Base-by-base conservation (phyloP, 2,888 invertebrate species). In the Lithophane semibrunnea region DNA sequence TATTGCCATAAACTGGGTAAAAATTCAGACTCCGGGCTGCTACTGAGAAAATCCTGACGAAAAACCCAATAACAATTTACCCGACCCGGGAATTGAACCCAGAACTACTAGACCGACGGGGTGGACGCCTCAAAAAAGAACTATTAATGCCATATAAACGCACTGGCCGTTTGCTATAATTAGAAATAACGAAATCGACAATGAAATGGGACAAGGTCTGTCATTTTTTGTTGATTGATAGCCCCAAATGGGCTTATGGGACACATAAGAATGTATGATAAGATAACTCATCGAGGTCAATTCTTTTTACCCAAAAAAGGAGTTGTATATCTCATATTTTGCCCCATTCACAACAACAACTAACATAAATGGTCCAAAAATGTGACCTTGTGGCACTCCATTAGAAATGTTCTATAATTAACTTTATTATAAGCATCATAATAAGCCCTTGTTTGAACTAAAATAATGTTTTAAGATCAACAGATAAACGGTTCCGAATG, bases 301-400 rank as follows among this genome's bases (percentile, higher is more conserved):
- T 13, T 42, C 2, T n/a, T n/a, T 9, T n/a, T n/a, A 12, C n/a
- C n/a, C 8, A 42, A 64, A 8, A 64, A 21, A 5, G 10, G 29
- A 37, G 21, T 3, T 63, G 10, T 21, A 12, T 37, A 12, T 13
- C 37, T 37, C 37, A 0, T 21, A 7, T 21, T 29, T 63, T 63
- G 24, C 1, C 3, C 29, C 12, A 3, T 37, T 63, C 10, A 12
- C 7, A 54, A 2, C 12, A 54, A 2, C 10, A 21, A n/a, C 10
- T 8, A 18, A 68, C 21, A 73, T 7, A 54, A 42, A 21, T 44
- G 68, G 68, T 21, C 54, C 54, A 21, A 56, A 67, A 42, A 44
- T 44, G 16, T 56, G 24, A 18, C 24, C 73, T 56, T 67, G 68
- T 21, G 24, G 54, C 7, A 73, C 44, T 54, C 73, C 68, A 16